Percentiles rank a stretch among this genome's conserved stretches.
These are phyloP conservation scores for Carcina quercana DNA, from an alignment of 2,888 invertebrate species.

Conservation along the genomic window DNA sequence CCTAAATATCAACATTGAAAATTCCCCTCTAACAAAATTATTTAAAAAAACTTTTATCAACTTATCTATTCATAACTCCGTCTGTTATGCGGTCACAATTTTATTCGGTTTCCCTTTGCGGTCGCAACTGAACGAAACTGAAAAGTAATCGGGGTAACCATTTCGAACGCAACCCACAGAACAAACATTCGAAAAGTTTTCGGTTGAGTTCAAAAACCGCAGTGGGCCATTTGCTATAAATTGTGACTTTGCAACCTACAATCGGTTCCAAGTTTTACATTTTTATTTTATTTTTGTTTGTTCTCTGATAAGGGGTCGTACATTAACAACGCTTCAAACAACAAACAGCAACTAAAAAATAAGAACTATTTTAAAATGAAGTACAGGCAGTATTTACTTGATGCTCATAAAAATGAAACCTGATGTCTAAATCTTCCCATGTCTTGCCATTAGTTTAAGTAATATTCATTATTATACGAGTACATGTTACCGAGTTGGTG, in stretches of 20 bases:
- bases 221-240: constrained; percentile 1
- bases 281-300: background rate
- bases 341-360: no score
- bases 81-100: constrained; percentile 1
- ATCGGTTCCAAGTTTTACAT: background rate
- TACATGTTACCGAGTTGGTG: no score
- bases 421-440: no score
- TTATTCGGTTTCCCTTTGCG: constrained; percentile 2
- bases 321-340: no score
- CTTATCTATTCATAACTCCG: background rate
- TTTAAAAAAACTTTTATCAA: no score
- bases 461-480: no score
- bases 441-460: no score
- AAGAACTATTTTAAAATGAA: no score
- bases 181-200: constrained; percentile 6
- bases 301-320: background rate
- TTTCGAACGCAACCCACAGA: constrained; percentile 2
- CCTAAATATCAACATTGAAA: no score
- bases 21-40: no score
- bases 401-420: no score
- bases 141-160: constrained; percentile 6
- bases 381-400: no score
- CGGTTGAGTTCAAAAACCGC: constrained; percentile 5
- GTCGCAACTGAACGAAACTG: constrained; percentile 4
- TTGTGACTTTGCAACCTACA: constrained; percentile 2